Evolutionary conservation across 2,888 invertebrate species (phyloP), one percentile per base, ranked within the genome.

Genomic region (Trissoscelio sp.): DNA sequence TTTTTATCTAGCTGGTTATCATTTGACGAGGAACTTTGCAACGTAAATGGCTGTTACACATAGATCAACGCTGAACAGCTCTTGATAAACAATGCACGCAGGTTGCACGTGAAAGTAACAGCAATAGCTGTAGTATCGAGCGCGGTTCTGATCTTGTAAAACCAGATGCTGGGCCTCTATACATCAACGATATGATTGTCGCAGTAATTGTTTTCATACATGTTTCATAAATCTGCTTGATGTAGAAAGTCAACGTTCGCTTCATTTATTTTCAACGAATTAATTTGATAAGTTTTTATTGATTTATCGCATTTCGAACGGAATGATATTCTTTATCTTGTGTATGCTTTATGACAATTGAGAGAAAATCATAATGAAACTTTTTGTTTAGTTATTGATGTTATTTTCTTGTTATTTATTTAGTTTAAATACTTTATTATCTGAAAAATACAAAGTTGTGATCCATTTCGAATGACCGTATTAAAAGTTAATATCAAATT

Each of bases 51-150:
- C 62, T 37, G 69, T 70, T 78, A 78, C 77, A 70, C 77, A 70
- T 67, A 79, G 79, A 79, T 34, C 53, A 58, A 44, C 62, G 66
- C 20, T 67, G 42, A 75, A 66, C 53, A 34, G 37, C 64, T 46
- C 66, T 66, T 44, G 82, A 82, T 75, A 82, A 82, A 79, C 75
- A 79, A 79, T 79, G 31, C 79, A 82, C 55, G 79, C 75, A 53
- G 53, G 66, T 74, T 75, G 82, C 74, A 75, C 79, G 82, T 82
- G 75, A 82, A 82, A 79, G 79, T 82, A 79, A 79, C 70, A 82
- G 53, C 67, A 62, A 72, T 18, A 69, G 57, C 48, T 60, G n/a
- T n/a, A n/a, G 64, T 24, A 62, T 48, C 39, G 58, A 46, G 24
- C 46, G 39, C 28, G 64, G n/a, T 55, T 66, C 28, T 42, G 75